Conservation (phyloP, 2,888 invertebrate species). For the Dryobota labecula region DNA sequence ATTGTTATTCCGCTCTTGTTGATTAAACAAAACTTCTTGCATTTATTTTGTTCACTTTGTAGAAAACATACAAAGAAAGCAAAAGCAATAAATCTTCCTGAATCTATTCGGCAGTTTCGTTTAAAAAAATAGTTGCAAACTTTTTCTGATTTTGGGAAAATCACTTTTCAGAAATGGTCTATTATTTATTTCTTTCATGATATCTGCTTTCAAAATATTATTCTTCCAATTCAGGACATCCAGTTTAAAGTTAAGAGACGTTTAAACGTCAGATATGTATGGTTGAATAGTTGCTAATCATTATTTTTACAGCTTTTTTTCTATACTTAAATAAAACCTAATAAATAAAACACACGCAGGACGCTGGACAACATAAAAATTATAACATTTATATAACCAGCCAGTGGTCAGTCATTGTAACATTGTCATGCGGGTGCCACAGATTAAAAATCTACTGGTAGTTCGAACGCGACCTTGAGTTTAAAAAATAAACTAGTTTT, state of each 20-base stretch:
- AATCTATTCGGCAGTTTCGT: background rate
- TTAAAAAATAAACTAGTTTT: constrained; percentile 72
- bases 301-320: too few species aligned
- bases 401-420: constrained; percentile 22
- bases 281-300: too few species aligned
- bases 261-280: too few species aligned
- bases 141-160: background rate
- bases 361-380: background rate
- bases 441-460: constrained; percentile 52
- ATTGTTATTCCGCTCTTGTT: constrained; percentile 55
- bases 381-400: constrained; percentile 4
- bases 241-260: too few species aligned
- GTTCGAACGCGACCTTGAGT: constrained; percentile 70
- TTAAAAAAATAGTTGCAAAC: too few species aligned
- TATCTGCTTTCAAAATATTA: background rate
- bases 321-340: too few species aligned
- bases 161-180: background rate
- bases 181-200: background rate
- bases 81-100: background rate
- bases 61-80: background rate
- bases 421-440: constrained; percentile 22
- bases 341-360: constrained; percentile 9
- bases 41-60: constrained; percentile 25
- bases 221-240: background rate
- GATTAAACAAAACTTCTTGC: constrained; percentile 15